Evolutionary conservation across 2,797 vertebrate genomes (phyloP).

Genomic region (Botia almorhae): DNA sequence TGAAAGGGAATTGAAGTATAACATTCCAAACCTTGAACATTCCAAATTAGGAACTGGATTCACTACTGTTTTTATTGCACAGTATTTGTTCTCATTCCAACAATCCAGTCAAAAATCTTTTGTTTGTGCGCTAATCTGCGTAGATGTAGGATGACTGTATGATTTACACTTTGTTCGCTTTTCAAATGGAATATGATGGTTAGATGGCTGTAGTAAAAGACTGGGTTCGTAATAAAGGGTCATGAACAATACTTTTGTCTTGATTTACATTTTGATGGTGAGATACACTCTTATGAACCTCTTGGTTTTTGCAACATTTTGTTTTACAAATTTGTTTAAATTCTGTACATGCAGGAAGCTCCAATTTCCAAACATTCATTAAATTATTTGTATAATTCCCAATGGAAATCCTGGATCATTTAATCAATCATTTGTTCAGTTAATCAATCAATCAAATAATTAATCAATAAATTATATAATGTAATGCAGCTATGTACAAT

Average conservation of each 20-base stretch:
- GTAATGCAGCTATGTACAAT: too few relatives aligned
- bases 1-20: slow-evolving; percentile 51
- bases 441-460: too few relatives aligned
- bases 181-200: slow-evolving; percentile 11
- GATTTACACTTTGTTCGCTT: neutral
- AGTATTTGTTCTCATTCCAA: slow-evolving; percentile 23
- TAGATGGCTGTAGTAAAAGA: neutral
- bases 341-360: too few relatives aligned
- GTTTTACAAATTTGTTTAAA: too few relatives aligned
- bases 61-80: slow-evolving; percentile 14
- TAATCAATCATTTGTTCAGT: too few relatives aligned
- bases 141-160: neutral
- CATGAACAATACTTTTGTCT: neutral
- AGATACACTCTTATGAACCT: too few relatives aligned
- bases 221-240: slow-evolving; percentile 27
- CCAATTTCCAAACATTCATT: too few relatives aligned
- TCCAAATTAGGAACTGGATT: slow-evolving; percentile 73
- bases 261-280: neutral
- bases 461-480: too few relatives aligned
- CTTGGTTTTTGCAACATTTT: too few relatives aligned
- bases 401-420: too few relatives aligned
- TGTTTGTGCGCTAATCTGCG: neutral
- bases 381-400: too few relatives aligned
- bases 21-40: slow-evolving; percentile 69
- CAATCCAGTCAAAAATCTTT: neutral